phyloP scores from a whole-genome alignment of 2,797 vertebrate species.

The Macropus fuliginosus region DNA sequence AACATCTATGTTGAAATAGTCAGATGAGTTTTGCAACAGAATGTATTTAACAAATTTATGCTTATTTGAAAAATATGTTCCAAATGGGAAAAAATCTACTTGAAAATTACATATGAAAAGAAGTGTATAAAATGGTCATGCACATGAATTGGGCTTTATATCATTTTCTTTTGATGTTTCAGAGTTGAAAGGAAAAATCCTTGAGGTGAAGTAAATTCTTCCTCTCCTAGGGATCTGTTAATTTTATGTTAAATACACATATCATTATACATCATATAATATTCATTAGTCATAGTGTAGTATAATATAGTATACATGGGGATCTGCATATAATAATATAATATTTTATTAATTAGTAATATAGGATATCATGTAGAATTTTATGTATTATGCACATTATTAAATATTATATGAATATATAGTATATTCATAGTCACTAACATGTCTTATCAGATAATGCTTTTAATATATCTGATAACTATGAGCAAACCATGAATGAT shows the following conservation, averaged over 20 bases:
- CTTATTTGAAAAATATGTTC: slow-evolving; percentile 64
- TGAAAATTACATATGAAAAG: slow-evolving; percentile 64
- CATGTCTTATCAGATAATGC: slow-evolving; percentile 56
- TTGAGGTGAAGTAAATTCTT: neutral
- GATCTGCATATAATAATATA: neutral
- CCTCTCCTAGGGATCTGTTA: neutral
- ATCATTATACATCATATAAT: neutral
- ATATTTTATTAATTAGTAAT: neutral
- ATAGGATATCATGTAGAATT: neutral
- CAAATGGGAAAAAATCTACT: slow-evolving; percentile 65
- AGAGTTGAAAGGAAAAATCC: neutral
- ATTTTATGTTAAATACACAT: neutral
- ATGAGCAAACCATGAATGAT: neutral
- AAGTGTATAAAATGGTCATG: slow-evolving; percentile 18
- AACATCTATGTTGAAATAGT: slow-evolving; percentile 82
- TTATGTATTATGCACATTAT: neutral
- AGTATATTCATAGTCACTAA: slow-evolving; percentile 39
- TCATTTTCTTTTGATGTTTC: slow-evolving; percentile 29
- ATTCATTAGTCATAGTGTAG: neutral
- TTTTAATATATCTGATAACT: slow-evolving; percentile 41
- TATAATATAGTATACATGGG: neutral
- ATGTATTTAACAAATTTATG: slow-evolving; percentile 69
- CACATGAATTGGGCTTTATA: neutral
- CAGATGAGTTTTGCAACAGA: slow-evolving; percentile 50
- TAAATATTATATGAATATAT: no score